A percentile compares a stretch with the other conserved stretches of the same genome.
These are phyloP conservation scores for Omphaloscelis lunosa DNA, from an alignment of 2,888 invertebrate genomes.

Conservation along the genomic window DNA sequence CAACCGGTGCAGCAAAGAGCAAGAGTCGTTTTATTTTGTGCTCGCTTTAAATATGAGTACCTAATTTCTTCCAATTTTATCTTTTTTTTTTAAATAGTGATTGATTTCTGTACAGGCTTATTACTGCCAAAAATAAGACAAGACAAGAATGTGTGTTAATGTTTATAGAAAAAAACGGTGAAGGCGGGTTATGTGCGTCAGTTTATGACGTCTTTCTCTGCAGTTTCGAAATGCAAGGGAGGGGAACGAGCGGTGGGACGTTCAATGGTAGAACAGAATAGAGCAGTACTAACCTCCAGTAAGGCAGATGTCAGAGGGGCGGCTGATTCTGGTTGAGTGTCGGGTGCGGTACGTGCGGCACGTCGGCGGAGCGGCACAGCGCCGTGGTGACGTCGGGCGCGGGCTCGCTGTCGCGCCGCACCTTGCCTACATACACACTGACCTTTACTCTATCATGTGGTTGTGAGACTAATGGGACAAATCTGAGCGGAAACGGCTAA, in stretches of 20 bases:
- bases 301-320: conserved; percentile 92
- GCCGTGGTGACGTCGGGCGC: conserved; percentile 72
- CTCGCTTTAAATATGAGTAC: neutral
- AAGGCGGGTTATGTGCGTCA: neutral
- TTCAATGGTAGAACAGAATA: neutral
- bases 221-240: neutral
- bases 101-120: neutral
- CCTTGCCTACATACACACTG: conserved; percentile 77
- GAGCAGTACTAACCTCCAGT: conserved; percentile 82
- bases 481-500: no score
- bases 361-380: conserved; percentile 80
- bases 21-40: neutral
- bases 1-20: no score
- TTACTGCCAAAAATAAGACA: neutral
- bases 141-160: neutral
- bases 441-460: conserved; percentile 13
- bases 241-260: neutral
- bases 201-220: no score
- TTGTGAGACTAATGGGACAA: neutral
- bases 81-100: no score
- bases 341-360: conserved; percentile 50
- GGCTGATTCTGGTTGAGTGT: conserved; percentile 81
- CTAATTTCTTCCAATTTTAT: no score
- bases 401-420: conserved; percentile 81
- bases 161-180: neutral